Conservation (phyloP, 2,113 vertebrate genomes). For the Rissa tridactyla region DNA sequence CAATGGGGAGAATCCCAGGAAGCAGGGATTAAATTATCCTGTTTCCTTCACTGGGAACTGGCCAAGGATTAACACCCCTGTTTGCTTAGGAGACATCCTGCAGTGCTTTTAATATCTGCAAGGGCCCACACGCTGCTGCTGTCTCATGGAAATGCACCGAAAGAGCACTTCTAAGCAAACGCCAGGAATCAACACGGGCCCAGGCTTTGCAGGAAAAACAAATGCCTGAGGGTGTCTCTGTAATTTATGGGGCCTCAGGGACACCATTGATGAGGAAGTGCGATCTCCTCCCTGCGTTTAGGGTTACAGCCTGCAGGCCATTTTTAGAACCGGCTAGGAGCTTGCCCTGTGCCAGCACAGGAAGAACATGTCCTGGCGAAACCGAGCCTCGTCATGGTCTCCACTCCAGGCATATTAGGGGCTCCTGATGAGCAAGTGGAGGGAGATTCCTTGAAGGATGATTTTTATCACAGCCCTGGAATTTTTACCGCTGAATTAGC, state of each 20-base stretch:
- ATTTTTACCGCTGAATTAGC: neutral
- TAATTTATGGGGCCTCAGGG: neutral
- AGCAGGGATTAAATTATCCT: neutral
- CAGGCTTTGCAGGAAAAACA: neutral
- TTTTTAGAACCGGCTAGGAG: neutral
- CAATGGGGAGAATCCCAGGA: neutral
- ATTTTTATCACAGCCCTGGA: neutral
- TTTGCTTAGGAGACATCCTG: neutral
- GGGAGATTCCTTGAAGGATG: neutral
- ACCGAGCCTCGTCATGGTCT: neutral
- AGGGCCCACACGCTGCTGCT: neutral
- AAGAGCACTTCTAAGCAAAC: neutral
- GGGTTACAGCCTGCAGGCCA: constrained; percentile 16
- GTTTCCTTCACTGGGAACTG: neutral
- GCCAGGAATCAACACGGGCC: neutral
- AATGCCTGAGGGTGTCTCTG: neutral
- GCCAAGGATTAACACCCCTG: neutral
- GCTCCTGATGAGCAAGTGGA: neutral
- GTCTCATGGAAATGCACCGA: neutral
- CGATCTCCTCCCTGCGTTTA: neutral
- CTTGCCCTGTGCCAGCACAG: constrained; percentile 1
- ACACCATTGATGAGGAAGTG: neutral
- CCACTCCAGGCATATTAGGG: neutral
- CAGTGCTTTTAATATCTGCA: neutral
- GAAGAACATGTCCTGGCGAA: neutral